These are phyloP conservation scores for western clawed frog (Xenopus tropicalis) DNA, from an alignment of 2,113 vertebrate species.

Conservation along the genomic window UCB_Xtro_10.0 CM004445.2:125795501-125796000, in stretches of 20 bases:
- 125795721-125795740: slow-evolving; percentile 46
- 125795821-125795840: slow-evolving; percentile 45
- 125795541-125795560: too few species aligned
- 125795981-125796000: slow-evolving; percentile 7
- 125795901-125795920: slow-evolving; percentile 32
- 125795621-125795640: slow-evolving; percentile 23
- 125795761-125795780: slow-evolving; percentile 44
- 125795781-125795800: slow-evolving; percentile 3
- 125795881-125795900: slow-evolving; percentile 39
- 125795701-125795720: slow-evolving; percentile 42
- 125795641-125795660: slow-evolving; percentile 36
- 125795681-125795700: slow-evolving; percentile 46
- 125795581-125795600: slow-evolving; percentile 4
- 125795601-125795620: neutral
- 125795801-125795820: slow-evolving; percentile 33
- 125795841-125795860: slow-evolving; percentile 41
- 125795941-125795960: slow-evolving; percentile 15
- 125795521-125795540: too few species aligned
- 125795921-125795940: slow-evolving; percentile 29
- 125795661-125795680: slow-evolving; percentile 40
- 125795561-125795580: neutral
- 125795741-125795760: slow-evolving; percentile 46
- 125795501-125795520: too few species aligned
- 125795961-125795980: slow-evolving; percentile 5
- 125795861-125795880: slow-evolving; percentile 45